Base-by-base conservation (phyloP, 2,797 vertebrate genomes). In the Malurus leucopterus region DNA sequence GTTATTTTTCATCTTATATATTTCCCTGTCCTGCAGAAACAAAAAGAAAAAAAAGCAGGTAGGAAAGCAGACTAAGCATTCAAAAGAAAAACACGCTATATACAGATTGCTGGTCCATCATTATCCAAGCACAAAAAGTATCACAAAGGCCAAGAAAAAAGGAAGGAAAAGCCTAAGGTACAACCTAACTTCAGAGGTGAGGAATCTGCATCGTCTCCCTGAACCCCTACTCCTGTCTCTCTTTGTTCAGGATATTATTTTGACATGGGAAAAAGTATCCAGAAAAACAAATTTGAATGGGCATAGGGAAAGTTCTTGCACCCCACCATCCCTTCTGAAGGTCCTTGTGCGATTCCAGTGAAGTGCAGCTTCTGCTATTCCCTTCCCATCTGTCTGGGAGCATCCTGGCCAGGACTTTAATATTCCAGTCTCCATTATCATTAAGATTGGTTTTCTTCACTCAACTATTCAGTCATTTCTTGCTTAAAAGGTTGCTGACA, bases 1-100 rank as follows among this genome's bases (percentile, higher is more conserved):
- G 12, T 57, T 80, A 77, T 95, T 95, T 67, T 94, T 80, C 93
- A 96, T 94, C 22, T 59, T 80, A 36, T 96, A 96, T 36, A 71
- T 51, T 57, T 79, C 67, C 32, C 40, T 8, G 30, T 11, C 2
- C 96, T 96, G 44, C 57, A 81, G 46, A 85, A 91, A 80, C 63
- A 83, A 61, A 26, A 18, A 63, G 68, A 32, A 53, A 74, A 51
- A 59, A 83, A 71, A 50, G 11, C 19, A 41, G 15, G 2, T 76
- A 64, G 54, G 30, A 72, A 83, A 75, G 34, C 24, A 54, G 30
- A 58, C 3, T 22, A 81, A 84, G n/a, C n/a, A 75, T 61, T 64
- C 32, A 32, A 15, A 88, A 84, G n/a, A 88, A 11, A 92, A 57
- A 70, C 30, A 57, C 1, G 3, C 32, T 54, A 15, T 24, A 43